Base-by-base conservation (phyloP, 2,888 invertebrate species). In the Leucozona laternaria region DNA sequence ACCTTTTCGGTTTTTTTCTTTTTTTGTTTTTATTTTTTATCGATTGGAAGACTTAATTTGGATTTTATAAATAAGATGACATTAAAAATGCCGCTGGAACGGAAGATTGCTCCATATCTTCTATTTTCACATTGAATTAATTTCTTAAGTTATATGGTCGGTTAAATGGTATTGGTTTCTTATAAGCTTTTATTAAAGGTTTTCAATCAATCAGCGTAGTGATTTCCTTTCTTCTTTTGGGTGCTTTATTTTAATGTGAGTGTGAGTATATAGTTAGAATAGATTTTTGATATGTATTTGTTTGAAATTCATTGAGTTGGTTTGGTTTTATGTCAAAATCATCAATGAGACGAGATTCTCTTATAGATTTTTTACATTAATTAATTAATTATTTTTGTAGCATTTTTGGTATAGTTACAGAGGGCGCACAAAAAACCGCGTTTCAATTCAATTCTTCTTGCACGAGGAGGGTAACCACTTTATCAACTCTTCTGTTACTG, bases 51-150 rank as follows among this genome's bases (percentile, higher is more conserved):
- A 71, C 75, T 82, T 82, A 86, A 82, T 86, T 82, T 79, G 75
- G 75, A 15, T 82, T 75, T 86, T 75, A 79, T 75, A 62, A 75
- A 79, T 86, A 78, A 58, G 64, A 66, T 75, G 82, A 50, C 75
- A 75, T 79, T 75, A 82, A 82, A 82, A 75, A 86, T 53, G 75
- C 82, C 82, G 78, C 82, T 86, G 82, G 86, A 86, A 86, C 86
- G 82, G 82, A 86, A 82, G 86, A 78, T 71, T 71, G 64, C 73
- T 82, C 75, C 62, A 64, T 75, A 77, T 75, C 48, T 62, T n/a
- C 8, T 58, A 25, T 76, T 53, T 50, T 76, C 31, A 70, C 62
- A 68, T 78, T 82, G 68, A 86, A 82, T 86, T 78, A 82, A 82
- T 86, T 86, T 82, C 66, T 68, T 53, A 68, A 68, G 73, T 82